Percentiles rank a stretch among this genome's conserved stretches.
Evolutionary conservation across 2,113 vertebrate genomes (phyloP).

Genomic region (Istiophorus platypterus): DNA sequence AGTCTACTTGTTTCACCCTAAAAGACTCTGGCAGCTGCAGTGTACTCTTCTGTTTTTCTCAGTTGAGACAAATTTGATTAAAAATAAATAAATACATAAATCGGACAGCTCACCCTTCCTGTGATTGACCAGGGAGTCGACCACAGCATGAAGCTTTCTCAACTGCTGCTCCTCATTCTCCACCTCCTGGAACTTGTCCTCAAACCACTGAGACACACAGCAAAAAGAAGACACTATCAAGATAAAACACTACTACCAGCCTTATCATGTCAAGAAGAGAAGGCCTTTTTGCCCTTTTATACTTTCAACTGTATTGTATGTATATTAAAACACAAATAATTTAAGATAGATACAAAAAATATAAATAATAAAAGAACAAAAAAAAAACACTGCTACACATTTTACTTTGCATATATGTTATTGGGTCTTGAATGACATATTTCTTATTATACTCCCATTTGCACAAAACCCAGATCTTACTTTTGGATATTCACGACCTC

Average conservation of each 20-base stretch:
- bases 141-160: conserved; percentile 91
- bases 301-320: too few species aligned
- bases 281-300: background rate
- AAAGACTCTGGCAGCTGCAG: conserved; percentile 13
- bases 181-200: conserved; percentile 97
- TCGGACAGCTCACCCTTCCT: conserved; percentile 89
- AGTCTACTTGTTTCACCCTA: conserved; percentile 6
- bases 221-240: background rate
- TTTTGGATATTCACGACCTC: too few species aligned
- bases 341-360: too few species aligned
- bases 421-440: too few species aligned
- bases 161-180: conserved; percentile 95
- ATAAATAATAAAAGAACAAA: too few species aligned
- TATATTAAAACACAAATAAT: too few species aligned
- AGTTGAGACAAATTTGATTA: background rate
- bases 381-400: too few species aligned
- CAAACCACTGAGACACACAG: conserved; percentile 90
- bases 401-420: too few species aligned
- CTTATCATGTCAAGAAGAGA: background rate
- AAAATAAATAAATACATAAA: background rate
- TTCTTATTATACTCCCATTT: too few species aligned
- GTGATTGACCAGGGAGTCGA: conserved; percentile 94
- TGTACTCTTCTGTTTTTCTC: background rate
- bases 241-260: background rate
- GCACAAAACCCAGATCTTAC: too few species aligned